Percentiles rank a stretch among this genome's conserved stretches.
These are phyloP conservation scores for Maccullochella peelii DNA, from an alignment of 2,113 vertebrate genomes.

Conservation along the genomic window DNA sequence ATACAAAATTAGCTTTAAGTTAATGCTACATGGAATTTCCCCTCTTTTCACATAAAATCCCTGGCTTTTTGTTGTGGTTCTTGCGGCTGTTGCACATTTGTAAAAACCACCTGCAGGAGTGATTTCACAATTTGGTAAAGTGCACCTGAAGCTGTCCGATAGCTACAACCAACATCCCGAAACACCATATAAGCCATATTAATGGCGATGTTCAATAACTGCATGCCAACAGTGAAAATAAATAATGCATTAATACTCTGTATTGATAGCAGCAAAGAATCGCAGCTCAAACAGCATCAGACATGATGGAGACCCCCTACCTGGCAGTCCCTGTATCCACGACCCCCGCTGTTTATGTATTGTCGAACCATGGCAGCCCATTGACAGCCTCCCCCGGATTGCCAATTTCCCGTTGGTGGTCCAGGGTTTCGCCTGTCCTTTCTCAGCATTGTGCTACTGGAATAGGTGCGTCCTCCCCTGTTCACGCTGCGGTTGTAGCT, in stretches of 20 bases:
- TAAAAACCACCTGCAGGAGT: slow-evolving; percentile 85
- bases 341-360: slow-evolving; percentile 88
- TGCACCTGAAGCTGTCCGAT: slow-evolving; percentile 47
- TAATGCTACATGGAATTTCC: slow-evolving; percentile 49
- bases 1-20: slow-evolving; percentile 77
- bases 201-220: slow-evolving; percentile 29
- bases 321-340: slow-evolving; percentile 90
- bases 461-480: slow-evolving; percentile 98
- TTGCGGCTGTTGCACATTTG: slow-evolving; percentile 28
- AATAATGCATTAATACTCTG: slow-evolving; percentile 66
- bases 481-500: slow-evolving; percentile 97
- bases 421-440: slow-evolving; percentile 92
- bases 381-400: slow-evolving; percentile 88
- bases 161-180: slow-evolving; percentile 24
- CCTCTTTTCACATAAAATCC: slow-evolving; percentile 1
- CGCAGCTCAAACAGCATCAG: slow-evolving; percentile 63
- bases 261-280: slow-evolving; percentile 71
- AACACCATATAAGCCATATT: slow-evolving; percentile 18
- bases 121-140: slow-evolving; percentile 67
- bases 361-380: slow-evolving; percentile 90
- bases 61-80: slow-evolving; percentile 30
- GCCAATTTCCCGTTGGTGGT: slow-evolving; percentile 92
- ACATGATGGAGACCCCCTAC: slow-evolving; percentile 86
- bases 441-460: slow-evolving; percentile 94
- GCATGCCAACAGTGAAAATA: slow-evolving; percentile 42